Evolutionary conservation across 1,140 invertebrate genomes (phyloP).

Genomic region (Hesperophylax magnus): DNA sequence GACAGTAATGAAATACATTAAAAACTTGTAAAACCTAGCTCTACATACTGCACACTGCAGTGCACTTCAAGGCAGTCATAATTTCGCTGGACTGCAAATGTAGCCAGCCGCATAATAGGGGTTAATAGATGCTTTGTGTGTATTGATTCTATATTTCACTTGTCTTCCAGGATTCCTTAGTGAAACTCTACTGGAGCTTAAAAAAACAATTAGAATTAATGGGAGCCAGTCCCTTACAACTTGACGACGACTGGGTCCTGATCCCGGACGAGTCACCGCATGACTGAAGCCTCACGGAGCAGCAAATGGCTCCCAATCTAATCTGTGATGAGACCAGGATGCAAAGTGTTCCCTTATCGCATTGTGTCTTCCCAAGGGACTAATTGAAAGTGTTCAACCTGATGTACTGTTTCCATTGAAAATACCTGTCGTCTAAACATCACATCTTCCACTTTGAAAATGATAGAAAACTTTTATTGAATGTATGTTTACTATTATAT

Average conservation of each 20-base stretch:
- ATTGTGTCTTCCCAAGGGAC: background rate
- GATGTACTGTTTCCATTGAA: too few relatives aligned
- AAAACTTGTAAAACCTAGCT: too few relatives aligned
- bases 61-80: too few relatives aligned
- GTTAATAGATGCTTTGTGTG: background rate
- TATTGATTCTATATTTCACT: background rate
- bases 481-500: too few relatives aligned
- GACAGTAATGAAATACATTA: too few relatives aligned
- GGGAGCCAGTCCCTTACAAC: conserved; percentile 60
- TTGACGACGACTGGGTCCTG: conserved; percentile 66
- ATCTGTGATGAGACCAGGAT: conserved; percentile 2
- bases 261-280: conserved; percentile 64
- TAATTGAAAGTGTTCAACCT: too few relatives aligned
- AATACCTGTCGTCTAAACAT: too few relatives aligned
- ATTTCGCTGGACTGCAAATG: too few relatives aligned
- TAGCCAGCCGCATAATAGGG: background rate
- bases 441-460: too few relatives aligned
- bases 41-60: too few relatives aligned
- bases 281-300: conserved; percentile 61
- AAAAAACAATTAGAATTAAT: conserved; percentile 75
- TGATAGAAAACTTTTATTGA: too few relatives aligned
- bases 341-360: background rate
- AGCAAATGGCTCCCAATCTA: background rate
- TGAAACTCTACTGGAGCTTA: conserved; percentile 75
- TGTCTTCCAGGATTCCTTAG: conserved; percentile 72